Conservation (phyloP, 2,888 invertebrate genomes). For the Ptychoptera albimana region DNA sequence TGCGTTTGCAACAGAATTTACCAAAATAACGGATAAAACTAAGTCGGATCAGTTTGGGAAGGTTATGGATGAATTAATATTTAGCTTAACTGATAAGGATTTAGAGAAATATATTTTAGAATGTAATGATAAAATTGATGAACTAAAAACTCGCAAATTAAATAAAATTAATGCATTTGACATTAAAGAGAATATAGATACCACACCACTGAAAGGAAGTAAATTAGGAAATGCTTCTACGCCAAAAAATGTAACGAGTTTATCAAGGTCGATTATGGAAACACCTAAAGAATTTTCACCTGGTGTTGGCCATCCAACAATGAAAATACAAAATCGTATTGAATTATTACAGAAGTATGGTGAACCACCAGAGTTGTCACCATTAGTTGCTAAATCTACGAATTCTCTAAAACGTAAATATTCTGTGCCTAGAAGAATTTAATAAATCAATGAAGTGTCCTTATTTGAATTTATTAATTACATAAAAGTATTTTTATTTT, state of each 20-base stretch:
- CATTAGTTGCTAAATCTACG: constrained; percentile 24
- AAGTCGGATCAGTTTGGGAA: constrained; percentile 34
- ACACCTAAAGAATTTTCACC: not conserved
- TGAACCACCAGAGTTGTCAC: constrained; percentile 38
- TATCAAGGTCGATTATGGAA: not conserved
- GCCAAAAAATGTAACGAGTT: not conserved
- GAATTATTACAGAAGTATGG: constrained; percentile 37
- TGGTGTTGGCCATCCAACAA: not conserved
- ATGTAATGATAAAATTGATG: constrained; percentile 18
- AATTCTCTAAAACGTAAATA: too few species aligned
- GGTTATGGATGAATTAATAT: constrained; percentile 32
- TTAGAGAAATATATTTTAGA: constrained; percentile 13
- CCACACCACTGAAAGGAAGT: too few species aligned
- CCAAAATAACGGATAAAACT: constrained; percentile 44
- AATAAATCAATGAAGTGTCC: too few species aligned
- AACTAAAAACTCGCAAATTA: constrained; percentile 3
- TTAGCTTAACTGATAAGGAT: constrained; percentile 18
- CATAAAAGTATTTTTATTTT: too few species aligned
- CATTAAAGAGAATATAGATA: too few species aligned
- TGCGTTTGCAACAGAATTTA: constrained; percentile 44
- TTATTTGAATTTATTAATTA: too few species aligned
- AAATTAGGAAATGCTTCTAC: too few species aligned
- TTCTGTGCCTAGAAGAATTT: too few species aligned
- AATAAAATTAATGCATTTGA: too few species aligned
- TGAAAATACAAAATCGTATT: constrained; percentile 20